A percentile compares a stretch with the other conserved stretches of the same genome.
Conservation (phyloP, 2,113 vertebrate species). For the Phrynocephalus versicolor region DNA sequence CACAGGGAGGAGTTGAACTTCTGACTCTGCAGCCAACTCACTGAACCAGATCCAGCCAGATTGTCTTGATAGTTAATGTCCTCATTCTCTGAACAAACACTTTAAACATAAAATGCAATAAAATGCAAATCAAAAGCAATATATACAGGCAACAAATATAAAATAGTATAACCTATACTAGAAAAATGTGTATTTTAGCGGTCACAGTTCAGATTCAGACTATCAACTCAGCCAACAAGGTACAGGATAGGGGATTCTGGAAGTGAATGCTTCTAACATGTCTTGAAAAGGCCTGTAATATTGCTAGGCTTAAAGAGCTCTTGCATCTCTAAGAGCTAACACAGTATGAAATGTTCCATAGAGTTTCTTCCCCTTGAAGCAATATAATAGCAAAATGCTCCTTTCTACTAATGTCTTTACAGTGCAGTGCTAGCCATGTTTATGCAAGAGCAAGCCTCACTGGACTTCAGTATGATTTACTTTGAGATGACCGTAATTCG, state of each 20-base stretch:
- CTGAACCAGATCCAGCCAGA: too few relatives aligned
- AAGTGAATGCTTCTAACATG: not conserved
- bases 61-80: too few relatives aligned
- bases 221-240: not conserved
- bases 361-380: not conserved
- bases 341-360: not conserved
- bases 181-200: not conserved
- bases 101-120: not conserved
- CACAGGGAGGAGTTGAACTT: too few relatives aligned
- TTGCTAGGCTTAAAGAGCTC: not conserved
- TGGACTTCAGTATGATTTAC: not conserved
- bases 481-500: not conserved
- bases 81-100: conserved; percentile 12
- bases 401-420: not conserved
- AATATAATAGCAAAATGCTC: not conserved
- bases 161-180: not conserved
- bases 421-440: not conserved
- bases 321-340: not conserved
- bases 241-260: not conserved
- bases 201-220: not conserved
- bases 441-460: not conserved
- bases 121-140: not conserved
- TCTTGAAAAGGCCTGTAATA: not conserved
- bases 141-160: not conserved
- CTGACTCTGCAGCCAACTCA: too few relatives aligned